Conservation (phyloP, 2,113 vertebrate species). For the Phycodurus eques region DNA sequence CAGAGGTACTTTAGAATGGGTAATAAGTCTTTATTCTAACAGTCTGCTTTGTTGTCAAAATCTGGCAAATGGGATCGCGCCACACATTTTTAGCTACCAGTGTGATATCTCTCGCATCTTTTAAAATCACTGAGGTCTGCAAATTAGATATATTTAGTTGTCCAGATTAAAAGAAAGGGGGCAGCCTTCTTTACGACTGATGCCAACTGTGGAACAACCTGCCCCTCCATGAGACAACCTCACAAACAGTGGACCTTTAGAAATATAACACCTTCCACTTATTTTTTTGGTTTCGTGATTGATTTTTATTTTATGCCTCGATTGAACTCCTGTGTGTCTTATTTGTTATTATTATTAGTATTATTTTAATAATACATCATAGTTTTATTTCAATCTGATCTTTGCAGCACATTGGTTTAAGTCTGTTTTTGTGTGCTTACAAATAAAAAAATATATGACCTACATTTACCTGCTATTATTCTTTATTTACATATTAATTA, state of each 20-base stretch:
- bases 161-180: neutral
- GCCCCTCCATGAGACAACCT: neutral
- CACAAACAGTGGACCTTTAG: neutral
- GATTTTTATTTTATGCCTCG: neutral
- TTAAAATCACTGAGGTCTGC: neutral
- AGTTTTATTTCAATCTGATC: neutral
- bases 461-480: neutral
- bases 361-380: neutral
- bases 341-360: neutral
- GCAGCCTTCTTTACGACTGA: neutral
- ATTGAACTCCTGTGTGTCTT: neutral
- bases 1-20: neutral
- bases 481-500: neutral
- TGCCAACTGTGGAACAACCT: neutral
- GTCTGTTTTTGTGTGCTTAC: too few species aligned
- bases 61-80: neutral
- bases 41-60: neutral
- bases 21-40: neutral
- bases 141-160: neutral
- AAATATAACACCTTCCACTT: neutral
- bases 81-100: too few species aligned
- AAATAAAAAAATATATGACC: neutral
- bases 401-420: neutral
- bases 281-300: too few species aligned
- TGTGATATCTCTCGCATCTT: neutral